Conservation (phyloP, 2,888 invertebrate species). For the Cephus rjabovi region DNA sequence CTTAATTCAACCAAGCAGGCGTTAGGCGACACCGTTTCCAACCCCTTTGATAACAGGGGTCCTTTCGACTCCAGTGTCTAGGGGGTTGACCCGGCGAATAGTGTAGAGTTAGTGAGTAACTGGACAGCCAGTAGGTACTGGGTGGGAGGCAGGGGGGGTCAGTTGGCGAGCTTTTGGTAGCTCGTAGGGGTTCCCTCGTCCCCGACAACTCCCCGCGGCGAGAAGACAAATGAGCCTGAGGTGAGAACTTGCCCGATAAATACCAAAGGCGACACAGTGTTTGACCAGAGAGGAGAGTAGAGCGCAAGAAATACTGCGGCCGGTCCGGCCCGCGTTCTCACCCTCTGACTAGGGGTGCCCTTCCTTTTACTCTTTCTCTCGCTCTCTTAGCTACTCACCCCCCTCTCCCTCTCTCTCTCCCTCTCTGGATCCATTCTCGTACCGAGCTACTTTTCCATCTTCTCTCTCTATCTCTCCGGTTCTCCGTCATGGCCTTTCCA, state of each 20-base stretch:
- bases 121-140: slow-evolving; percentile 24
- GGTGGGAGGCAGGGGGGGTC: slow-evolving; percentile 18
- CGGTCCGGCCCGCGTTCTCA: slow-evolving; percentile 33
- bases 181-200: slow-evolving; percentile 28
- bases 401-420: slow-evolving; percentile 18
- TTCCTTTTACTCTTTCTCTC: slow-evolving; percentile 1
- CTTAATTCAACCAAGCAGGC: slow-evolving; percentile 3
- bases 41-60: neutral
- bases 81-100: neutral
- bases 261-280: slow-evolving; percentile 66
- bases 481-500: slow-evolving; percentile 12
- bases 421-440: neutral
- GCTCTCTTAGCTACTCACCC: slow-evolving; percentile 7
- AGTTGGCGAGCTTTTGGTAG: slow-evolving; percentile 45
- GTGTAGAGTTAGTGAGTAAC: neutral
- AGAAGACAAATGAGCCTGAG: slow-evolving; percentile 67
- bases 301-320: slow-evolving; percentile 61
- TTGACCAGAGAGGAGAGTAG: slow-evolving; percentile 61
- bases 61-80: neutral
- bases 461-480: slow-evolving; percentile 12
- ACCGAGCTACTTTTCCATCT: neutral
- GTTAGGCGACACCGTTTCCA: neutral
- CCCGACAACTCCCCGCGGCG: slow-evolving; percentile 53
- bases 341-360: slow-evolving; percentile 13
- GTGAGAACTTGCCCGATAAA: slow-evolving; percentile 67